Percentiles rank a stretch among this genome's conserved stretches.
These are phyloP conservation scores for Piscicola geometra DNA, from an alignment of 2,888 invertebrate genomes.

Conservation along the genomic window DNA sequence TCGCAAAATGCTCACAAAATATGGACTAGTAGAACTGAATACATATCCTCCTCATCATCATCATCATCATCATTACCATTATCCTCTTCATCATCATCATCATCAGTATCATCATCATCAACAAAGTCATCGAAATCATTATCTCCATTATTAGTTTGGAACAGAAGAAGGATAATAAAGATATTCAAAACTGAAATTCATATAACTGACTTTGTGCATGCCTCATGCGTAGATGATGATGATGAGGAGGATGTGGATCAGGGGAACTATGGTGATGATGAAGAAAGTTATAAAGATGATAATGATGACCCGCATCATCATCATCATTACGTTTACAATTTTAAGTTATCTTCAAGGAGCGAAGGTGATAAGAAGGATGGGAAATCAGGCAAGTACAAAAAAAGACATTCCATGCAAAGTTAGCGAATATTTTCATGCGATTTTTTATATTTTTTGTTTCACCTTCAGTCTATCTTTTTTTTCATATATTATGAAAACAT, in stretches of 20 bases:
- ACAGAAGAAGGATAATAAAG: constrained; percentile 1
- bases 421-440: no score
- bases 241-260: neutral
- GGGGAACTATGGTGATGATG: no score
- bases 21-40: neutral
- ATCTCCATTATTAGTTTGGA: neutral
- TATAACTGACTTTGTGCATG: neutral
- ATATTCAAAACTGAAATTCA: neutral
- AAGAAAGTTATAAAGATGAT: no score
- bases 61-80: constrained; percentile 6
- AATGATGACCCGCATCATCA: no score
- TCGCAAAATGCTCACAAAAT: neutral
- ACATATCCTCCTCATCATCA: neutral
- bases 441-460: no score
- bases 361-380: no score
- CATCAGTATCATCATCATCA: constrained; percentile 23
- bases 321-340: no score
- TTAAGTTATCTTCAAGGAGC: no score
- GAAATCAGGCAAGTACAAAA: no score
- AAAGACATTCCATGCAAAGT: no score
- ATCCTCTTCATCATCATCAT: constrained; percentile 27
- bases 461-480: no score
- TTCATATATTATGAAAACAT: no score
- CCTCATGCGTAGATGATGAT: constrained; percentile 4
- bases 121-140: neutral